Evolutionary conservation across 2,888 invertebrate species (phyloP), one percentile per base, ranked within the genome.

Genomic region (Crocallis elinguaria): DNA sequence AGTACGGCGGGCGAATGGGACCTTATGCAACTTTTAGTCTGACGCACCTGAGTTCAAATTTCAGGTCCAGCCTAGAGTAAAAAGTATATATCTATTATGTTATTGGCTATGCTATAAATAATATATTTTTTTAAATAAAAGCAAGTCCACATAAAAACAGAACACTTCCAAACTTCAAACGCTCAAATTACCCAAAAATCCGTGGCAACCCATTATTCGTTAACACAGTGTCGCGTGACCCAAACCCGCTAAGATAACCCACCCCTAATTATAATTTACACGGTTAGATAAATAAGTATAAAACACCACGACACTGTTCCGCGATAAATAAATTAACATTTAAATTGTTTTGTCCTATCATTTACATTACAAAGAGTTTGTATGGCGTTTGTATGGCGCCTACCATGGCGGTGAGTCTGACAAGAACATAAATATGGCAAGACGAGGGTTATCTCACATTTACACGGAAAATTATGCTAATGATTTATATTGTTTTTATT

Each of bases 311-410:
- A 42, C 33, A 49, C 48, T 60, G 56, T 55, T 71, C 70, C 49
- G 59, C 66, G 71, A 69, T 77, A 82, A 82, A 82, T 79, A 79
- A 84, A 88, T 88, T 88, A 85, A 75, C 88, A 88, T 88, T 84
- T 85, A 83, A 88, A 88, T 87, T 81, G 82, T 87, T 82, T 78
- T 73, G 73, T 71, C 75, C 76, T 73, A 65, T 67, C 69, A 87
- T 88, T 87, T 82, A 77, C 88, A 88, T 88, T 51, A 86, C 86
- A 87, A 88, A 87, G 82, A 74, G 71, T 68, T 27, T 38, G 39
- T 50, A 60, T 57, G 65, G 60, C 43, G 38, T n/a, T n/a, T n/a
- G n/a, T n/a, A n/a, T n/a, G n/a, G n/a, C 45, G 49, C 54, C 39
- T 42, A 37, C 57, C 53, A 57, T 57, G 57, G 21, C 32, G 21